Evolutionary conservation across 2,888 invertebrate species (phyloP).

Genomic region (Macrosoma leucophasiata): DNA sequence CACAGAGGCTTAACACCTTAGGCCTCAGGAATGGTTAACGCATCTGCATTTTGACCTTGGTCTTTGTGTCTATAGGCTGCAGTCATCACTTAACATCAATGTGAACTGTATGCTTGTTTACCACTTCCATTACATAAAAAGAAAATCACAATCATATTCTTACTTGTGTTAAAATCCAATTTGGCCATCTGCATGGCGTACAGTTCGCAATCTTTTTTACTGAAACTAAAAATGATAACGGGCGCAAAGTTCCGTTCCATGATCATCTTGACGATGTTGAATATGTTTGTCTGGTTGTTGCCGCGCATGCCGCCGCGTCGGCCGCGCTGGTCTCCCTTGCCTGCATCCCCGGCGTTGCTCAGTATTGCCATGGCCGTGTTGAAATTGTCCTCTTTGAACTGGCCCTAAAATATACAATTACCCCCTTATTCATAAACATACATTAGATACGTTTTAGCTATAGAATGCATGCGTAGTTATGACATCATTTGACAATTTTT

Average conservation of each 20-base stretch:
- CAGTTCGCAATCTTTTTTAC: constrained; percentile 97
- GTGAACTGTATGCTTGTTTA: no score
- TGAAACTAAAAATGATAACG: constrained; percentile 99
- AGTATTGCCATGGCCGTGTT: constrained; percentile 97
- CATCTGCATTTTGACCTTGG: no score
- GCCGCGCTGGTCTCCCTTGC: constrained; percentile 87
- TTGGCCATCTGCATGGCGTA: constrained; percentile 98
- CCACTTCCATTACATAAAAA: no score
- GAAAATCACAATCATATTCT: constrained; percentile 22
- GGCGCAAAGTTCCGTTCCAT: constrained; percentile 99
- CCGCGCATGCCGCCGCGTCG: constrained; percentile 83
- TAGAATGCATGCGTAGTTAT: no score
- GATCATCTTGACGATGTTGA: constrained; percentile 99
- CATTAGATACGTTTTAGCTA: no score
- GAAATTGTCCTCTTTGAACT: constrained; percentile 98
- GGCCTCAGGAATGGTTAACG: no score
- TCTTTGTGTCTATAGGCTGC: no score
- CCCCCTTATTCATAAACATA: no score
- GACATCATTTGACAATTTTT: no score
- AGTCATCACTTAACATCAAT: no score
- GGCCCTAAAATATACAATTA: constrained; percentile 74
- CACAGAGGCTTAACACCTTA: no score
- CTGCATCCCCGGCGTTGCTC: constrained; percentile 86
- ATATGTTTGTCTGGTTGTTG: constrained; percentile 87
- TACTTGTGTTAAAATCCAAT: constrained; percentile 95